A percentile compares a stretch with the other conserved stretches of the same genome.
Conservation (phyloP, 2,888 invertebrate species). For the Aspidiotus destructor region DNA sequence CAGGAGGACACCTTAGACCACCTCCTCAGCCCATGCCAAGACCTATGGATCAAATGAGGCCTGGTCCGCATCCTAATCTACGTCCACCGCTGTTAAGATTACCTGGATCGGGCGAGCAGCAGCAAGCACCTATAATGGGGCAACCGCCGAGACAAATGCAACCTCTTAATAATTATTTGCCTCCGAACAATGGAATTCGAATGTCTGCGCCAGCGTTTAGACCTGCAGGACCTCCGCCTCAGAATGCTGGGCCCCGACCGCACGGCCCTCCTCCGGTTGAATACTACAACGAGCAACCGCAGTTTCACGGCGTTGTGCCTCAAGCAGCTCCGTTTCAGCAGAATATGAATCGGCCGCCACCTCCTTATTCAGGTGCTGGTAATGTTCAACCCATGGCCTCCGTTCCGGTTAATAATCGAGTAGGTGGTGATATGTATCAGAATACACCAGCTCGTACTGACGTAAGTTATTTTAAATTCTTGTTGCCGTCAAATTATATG, state of each 20-base stretch:
- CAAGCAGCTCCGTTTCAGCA: background rate
- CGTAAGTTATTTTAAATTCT: background rate
- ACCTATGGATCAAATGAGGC: too few relatives aligned
- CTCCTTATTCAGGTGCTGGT: background rate
- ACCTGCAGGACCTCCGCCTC: background rate
- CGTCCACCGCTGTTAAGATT: background rate
- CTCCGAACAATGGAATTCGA: background rate
- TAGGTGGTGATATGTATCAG: too few relatives aligned
- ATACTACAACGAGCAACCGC: background rate
- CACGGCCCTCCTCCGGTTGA: background rate
- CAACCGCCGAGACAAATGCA: background rate
- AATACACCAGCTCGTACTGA: too few relatives aligned
- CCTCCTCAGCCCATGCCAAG: slow-evolving; percentile 1
- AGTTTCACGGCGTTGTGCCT: background rate
- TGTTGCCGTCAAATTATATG: background rate
- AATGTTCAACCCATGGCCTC: too few relatives aligned
- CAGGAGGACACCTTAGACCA: background rate
- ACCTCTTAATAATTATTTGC: slow-evolving; percentile 3
- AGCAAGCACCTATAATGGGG: background rate
- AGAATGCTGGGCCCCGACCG: background rate
- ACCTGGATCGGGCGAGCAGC: background rate
- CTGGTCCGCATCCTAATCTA: background rate
- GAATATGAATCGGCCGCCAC: background rate
- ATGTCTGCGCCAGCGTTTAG: background rate
- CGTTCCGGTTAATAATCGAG: too few relatives aligned